These are phyloP conservation scores for Acropora yongei DNA, from an alignment of 64 coral and sea anemone species.

Conservation along the genomic window DNA sequence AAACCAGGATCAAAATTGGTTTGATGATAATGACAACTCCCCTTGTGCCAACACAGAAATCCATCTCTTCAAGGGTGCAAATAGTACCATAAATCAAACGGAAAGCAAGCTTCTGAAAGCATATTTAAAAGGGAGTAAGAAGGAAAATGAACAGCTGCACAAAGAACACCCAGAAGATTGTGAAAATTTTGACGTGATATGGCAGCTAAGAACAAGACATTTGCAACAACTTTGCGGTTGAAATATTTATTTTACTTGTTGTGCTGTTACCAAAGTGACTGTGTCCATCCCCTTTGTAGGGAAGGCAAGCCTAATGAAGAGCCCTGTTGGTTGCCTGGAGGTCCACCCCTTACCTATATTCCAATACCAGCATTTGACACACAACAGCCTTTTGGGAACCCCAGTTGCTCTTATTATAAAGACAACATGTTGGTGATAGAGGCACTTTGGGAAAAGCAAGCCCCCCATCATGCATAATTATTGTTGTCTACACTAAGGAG, in stretches of 20 bases:
- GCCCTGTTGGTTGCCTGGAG: slow-evolving; percentile 56
- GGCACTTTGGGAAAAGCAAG: slow-evolving; percentile 16
- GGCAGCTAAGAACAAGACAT: slow-evolving; percentile 63
- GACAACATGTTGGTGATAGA: slow-evolving; percentile 37
- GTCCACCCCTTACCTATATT: slow-evolving; percentile 46
- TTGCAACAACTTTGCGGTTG: slow-evolving; percentile 35
- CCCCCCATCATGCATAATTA: slow-evolving; percentile 62
- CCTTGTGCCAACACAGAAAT: slow-evolving; percentile 70
- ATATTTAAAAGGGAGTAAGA: slow-evolving; percentile 55
- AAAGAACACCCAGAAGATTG: slow-evolving; percentile 38
- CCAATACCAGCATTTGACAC: slow-evolving; percentile 57
- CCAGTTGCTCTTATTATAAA: slow-evolving; percentile 43
- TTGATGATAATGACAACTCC: not conserved
- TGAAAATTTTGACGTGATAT: slow-evolving; percentile 55
- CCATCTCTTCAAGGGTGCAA: slow-evolving; percentile 60
- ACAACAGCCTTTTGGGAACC: slow-evolving; percentile 52
- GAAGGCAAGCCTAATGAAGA: slow-evolving; percentile 55
- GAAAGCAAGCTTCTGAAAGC: not conserved
- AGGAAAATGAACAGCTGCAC: slow-evolving; percentile 29
- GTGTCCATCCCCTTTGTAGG: slow-evolving; percentile 46
- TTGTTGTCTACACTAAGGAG: not conserved
- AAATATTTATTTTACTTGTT: slow-evolving; percentile 74
- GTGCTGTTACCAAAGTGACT: slow-evolving; percentile 52
- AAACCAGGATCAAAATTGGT: no score
- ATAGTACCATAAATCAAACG: no score